Base-by-base conservation (phyloP, 2,888 invertebrate species). In the Graphium colonna region DNA sequence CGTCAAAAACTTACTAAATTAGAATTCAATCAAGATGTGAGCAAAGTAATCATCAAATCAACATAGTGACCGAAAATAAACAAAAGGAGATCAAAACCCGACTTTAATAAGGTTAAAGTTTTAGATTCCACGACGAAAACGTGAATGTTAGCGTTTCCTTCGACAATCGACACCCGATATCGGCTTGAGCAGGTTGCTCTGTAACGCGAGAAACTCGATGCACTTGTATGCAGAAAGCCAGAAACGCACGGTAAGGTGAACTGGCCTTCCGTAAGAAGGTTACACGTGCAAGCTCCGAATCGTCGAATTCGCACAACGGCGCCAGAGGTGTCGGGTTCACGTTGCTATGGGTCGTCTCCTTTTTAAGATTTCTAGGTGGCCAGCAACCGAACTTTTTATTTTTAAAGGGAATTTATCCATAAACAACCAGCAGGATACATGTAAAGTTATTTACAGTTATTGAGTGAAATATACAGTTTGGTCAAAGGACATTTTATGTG, bases 231-330 rank as follows among this genome's bases (percentile, higher is more conserved):
- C 39, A 48, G 53, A 44, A 43, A 21, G 12, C n/a, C 9, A 36
- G 36, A 51, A 39, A 3, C 17, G 51, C 51, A 5, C 8, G 39
- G 38, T 38, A 43, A 17, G 55, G 60, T 60, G 63, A 57, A 51
- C 59, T 55, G 58, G 59, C 59, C 21, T 21, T 63, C 63, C 70
- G 59, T 72, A 77, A 78, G 75, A 82, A 81, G 84, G 83, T 76
- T 82, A 85, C 86, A 84, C 86, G 84, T 83, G 85, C 72, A 68
- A 60, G 38, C 21, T 43, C 42, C 36, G 43, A 53, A 53, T 39
- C 43, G 53, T 55, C 33, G 52, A 60, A 62, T 67, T 65, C 61
- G 75, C 77, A 71, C 68, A 67, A 15, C 58, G 65, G 63, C 60
- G 53, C 57, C 65, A 65, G 36, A 44, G 47, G 50, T 44, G 45